Evolutionary conservation across 2,113 vertebrate species (phyloP), one percentile per base, ranked within the genome.

Genomic region (Oncorhynchus masou): DNA sequence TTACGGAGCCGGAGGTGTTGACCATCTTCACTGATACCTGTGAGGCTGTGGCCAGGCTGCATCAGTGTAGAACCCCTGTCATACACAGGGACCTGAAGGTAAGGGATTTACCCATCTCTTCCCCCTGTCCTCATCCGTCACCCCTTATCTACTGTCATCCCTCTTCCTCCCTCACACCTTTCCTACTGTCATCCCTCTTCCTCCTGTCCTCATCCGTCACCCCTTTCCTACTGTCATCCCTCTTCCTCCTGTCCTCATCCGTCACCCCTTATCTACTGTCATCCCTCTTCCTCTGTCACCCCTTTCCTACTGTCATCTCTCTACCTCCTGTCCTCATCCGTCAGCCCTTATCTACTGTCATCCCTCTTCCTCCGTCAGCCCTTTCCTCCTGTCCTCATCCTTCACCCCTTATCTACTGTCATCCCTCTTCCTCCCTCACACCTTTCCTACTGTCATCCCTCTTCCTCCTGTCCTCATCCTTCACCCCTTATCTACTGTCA

Each of bases 81-180:
- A 94, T 99, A 87, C 97, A 99, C 87, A 91, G 97, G 48, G 97
- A 99, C 82, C 92, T 99, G 1, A 99, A 99, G 96, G 97, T 98
- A 88, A 73, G 68, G 25, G 45, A 57, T 15, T n/a, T 16, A 13
- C 24, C 51, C 24, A 3, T 9, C 16, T 12, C 54, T 19, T 15
- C 29, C 3, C 60, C 19, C 70, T 34, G 31, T 34, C 24, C 19
- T 5, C 24, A 45, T 51, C 49, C 31, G 11, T n/a, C 16, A 34
- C 27, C 15, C 3, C 27, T 31, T 11, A 0, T 1, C 12, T 57
- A 5, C 49, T 71, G 1, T 25, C 39, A 20, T 60, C 48, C 13
- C 71, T 34, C 20, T n/a, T 24, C 16, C 59, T 60, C 15, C 7
- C 3, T 31, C 27, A n/a, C 68, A 8, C 0, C 31, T 22, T 48